Conservation (phyloP, 2,113 vertebrate genomes). For the Lophotis ruficrista region DNA sequence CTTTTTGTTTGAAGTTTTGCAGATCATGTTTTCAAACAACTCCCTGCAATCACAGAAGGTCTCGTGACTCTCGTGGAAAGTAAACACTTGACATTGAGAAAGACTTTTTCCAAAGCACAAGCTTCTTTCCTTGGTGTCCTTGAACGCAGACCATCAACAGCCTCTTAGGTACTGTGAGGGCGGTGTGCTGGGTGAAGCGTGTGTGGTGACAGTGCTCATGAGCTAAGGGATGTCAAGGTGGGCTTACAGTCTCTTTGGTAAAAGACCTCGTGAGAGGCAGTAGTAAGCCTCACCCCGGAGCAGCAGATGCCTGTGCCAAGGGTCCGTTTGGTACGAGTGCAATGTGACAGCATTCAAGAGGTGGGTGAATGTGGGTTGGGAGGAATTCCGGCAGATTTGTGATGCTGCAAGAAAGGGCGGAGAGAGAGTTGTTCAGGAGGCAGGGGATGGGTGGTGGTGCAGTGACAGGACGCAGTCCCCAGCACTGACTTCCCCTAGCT, state of each 20-base stretch:
- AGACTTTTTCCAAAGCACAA: background rate
- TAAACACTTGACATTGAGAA: background rate
- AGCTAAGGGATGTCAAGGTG: background rate
- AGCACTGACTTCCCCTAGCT: background rate
- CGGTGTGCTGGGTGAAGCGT: fast-evolving
- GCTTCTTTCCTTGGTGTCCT: background rate
- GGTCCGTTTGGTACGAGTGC: background rate
- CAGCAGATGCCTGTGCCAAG: background rate
- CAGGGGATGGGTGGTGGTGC: background rate
- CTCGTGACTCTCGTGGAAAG: background rate
- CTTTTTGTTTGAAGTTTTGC: background rate
- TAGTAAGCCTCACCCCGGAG: background rate
- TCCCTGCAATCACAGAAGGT: background rate
- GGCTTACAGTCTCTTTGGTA: background rate
- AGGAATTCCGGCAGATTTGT: background rate
- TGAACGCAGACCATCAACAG: background rate
- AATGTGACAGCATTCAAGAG: background rate
- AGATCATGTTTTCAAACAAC: background rate
- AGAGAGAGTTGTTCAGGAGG: background rate
- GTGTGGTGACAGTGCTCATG: background rate
- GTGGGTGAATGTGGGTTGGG: fast-evolving
- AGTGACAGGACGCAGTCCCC: background rate
- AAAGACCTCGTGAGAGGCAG: background rate
- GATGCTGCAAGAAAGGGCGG: background rate
- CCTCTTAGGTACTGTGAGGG: background rate